These are phyloP conservation scores for Autographa pulchrina DNA, from an alignment of 2,888 invertebrate species.

Conservation along the genomic window DNA sequence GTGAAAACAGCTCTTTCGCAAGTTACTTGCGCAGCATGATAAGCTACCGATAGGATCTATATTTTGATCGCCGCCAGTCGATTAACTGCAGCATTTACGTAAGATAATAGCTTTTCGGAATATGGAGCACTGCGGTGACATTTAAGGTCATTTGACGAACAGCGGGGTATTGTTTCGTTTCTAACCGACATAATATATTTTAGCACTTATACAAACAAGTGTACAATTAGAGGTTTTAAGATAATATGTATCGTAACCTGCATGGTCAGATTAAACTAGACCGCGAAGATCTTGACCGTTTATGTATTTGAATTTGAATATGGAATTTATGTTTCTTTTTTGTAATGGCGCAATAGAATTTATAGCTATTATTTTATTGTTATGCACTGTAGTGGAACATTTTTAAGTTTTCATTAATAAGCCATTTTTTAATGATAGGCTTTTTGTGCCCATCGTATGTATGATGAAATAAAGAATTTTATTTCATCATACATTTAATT, in stretches of 20 bases:
- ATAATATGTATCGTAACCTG: slow-evolving; percentile 5
- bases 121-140: slow-evolving; percentile 59
- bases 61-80: not conserved
- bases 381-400: not conserved
- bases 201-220: not conserved
- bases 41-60: slow-evolving; percentile 1
- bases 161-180: slow-evolving; percentile 51
- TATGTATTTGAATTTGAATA: slow-evolving; percentile 4
- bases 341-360: not conserved
- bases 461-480: too few relatives aligned
- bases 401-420: not conserved
- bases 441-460: too few relatives aligned
- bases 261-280: slow-evolving; percentile 4
- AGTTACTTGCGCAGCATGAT: not conserved
- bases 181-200: slow-evolving; percentile 12
- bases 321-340: not conserved
- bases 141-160: slow-evolving; percentile 55
- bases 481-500: too few relatives aligned
- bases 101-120: slow-evolving; percentile 44
- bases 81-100: slow-evolving; percentile 44
- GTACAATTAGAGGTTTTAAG: not conserved
- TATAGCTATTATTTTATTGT: not conserved
- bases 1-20: not conserved
- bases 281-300: slow-evolving; percentile 4
- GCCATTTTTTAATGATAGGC: not conserved